Conservation (phyloP, 2,113 vertebrate genomes). For the Hipposideros armiger region DNA sequence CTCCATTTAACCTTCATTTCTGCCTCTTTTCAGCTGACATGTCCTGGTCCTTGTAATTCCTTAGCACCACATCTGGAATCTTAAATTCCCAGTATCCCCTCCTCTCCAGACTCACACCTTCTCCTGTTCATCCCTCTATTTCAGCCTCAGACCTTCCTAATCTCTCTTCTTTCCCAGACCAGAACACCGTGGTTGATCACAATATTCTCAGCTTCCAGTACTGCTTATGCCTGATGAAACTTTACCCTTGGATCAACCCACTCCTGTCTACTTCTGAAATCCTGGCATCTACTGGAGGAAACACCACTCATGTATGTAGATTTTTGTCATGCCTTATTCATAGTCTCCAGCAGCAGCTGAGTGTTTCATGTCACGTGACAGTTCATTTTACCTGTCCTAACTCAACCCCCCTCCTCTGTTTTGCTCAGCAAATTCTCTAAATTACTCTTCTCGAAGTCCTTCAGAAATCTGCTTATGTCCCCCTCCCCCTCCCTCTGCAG, state of each 20-base stretch:
- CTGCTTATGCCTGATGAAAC: not conserved
- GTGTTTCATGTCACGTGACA: not conserved
- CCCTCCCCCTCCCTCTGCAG: no score
- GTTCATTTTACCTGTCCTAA: not conserved
- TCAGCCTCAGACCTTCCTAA: not conserved
- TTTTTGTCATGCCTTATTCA: not conserved
- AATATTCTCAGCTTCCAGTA: not conserved
- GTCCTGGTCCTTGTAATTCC: not conserved
- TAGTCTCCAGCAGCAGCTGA: not conserved
- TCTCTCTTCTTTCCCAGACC: not conserved
- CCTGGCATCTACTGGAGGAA: not conserved
- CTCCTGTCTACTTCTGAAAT: not conserved
- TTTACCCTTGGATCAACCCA: not conserved
- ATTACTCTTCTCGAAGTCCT: not conserved
- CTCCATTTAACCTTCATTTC: no score
- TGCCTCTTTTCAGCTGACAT: not conserved
- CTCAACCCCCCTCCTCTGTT: not conserved
- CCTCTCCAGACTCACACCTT: accelerated
- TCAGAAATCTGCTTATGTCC: not conserved
- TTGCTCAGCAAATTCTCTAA: not conserved
- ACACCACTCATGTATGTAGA: accelerated
- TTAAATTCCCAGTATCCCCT: accelerated
- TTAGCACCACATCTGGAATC: not conserved
- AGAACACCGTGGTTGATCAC: not conserved
- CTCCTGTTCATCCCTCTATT: not conserved